phyloP scores from a whole-genome alignment of 2,797 vertebrate species.

The Chloroceryle inda region DNA sequence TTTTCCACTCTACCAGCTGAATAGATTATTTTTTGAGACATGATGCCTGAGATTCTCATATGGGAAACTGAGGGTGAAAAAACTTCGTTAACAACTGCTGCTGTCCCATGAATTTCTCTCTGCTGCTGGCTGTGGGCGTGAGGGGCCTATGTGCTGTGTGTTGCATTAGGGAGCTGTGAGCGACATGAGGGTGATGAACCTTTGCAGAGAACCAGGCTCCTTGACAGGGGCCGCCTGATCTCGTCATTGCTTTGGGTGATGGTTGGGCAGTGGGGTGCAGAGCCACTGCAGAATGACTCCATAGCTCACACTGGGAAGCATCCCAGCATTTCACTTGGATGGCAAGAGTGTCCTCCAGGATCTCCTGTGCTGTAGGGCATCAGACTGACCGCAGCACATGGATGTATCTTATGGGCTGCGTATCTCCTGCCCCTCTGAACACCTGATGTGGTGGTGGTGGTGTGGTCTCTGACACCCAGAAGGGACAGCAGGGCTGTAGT shows the following conservation, averaged over 20 bases:
- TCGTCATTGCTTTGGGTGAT: not conserved
- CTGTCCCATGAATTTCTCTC: not conserved
- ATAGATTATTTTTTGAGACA: not conserved
- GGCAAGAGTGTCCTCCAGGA: not conserved
- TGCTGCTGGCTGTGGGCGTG: not conserved
- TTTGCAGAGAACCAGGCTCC: not conserved
- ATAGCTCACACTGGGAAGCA: not conserved
- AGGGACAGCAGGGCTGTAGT: not conserved
- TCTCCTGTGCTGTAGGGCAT: not conserved
- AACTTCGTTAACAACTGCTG: not conserved
- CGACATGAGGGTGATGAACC: not conserved
- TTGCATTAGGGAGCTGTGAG: not conserved
- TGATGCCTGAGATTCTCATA: not conserved
- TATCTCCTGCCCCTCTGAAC: not conserved
- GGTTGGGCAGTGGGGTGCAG: not conserved
- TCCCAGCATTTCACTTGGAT: not conserved
- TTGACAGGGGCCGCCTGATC: not conserved
- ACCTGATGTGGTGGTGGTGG: not conserved
- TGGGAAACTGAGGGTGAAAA: not conserved
- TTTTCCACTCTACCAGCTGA: not conserved
- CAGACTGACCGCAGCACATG: not conserved
- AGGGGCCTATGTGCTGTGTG: not conserved
- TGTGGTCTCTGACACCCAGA: not conserved
- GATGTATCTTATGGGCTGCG: not conserved
- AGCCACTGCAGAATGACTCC: not conserved